Evolutionary conservation across 2,888 invertebrate genomes (phyloP), one percentile per base, ranked within the genome.

Genomic region (Drosophila conformis): DNA sequence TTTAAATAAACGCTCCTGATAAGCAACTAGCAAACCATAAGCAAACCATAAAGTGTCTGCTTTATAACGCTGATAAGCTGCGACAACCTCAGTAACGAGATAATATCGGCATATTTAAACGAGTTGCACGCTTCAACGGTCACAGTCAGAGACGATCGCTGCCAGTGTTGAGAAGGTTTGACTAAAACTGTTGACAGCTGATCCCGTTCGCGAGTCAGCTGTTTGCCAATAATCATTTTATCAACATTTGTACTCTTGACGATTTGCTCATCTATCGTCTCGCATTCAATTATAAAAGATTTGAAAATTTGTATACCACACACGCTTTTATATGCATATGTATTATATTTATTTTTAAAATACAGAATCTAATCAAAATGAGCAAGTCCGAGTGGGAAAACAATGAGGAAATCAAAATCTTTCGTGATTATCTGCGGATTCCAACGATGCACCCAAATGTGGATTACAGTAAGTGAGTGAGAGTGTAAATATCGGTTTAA

Each of bases 381-480:
- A 73, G 87, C 66, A 61, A 75, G 35, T 48, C 75, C 8, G 66
- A 80, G 74, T 94, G 94, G 94, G 93, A 94, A 65, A 92, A 92
- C 52, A 94, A 94, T 88, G 94, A 94, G 87, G 95, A 96, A 78
- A 95, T 98, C 68, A 95, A 96, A 82, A 96, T 96, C 90, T 97
- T 98, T 90, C 95, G 96, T 71, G 96, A 97, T 91, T 98, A 98
- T 94, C 94, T 98, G 62, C 94, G 95, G 85, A 97, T 98, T 88
- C 96, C 97, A 13, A 97, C 97, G 54, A 97, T 98, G 4, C 98
- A 98, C 87, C 98, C 98, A 0, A 94, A 97, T 90, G 94, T 98
- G 33, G 95, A 98, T 92, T 98, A 98, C 92, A 95, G 98, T 98
- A 93, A 95, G 93, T 90, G 18, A 52, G 10, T 48, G 18, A 53